Conservation (phyloP, 1,140 invertebrate species). For the Cylas formicarius region DNA sequence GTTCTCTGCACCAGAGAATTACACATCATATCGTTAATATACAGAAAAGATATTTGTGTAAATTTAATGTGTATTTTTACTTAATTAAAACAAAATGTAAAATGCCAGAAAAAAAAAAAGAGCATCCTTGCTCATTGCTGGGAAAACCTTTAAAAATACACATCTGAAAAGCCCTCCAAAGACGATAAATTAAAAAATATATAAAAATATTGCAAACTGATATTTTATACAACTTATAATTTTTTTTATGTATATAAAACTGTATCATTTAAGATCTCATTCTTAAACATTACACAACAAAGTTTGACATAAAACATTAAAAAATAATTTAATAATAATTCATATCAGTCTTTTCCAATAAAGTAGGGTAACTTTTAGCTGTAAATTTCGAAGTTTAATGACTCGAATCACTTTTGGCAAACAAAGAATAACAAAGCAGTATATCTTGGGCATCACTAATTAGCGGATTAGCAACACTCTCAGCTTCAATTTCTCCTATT, state of each 20-base stretch:
- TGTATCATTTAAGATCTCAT: slow-evolving; percentile 9
- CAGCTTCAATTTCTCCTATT: slow-evolving; percentile 3
- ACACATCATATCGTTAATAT: no score
- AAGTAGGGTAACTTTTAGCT: slow-evolving; percentile 14
- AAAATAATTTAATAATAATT: slow-evolving; percentile 14
- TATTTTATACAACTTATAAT: slow-evolving; percentile 18
- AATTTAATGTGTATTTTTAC: no score
- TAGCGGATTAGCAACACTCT: slow-evolving; percentile 14
- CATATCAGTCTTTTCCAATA: slow-evolving; percentile 16
- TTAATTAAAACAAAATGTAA: no score
- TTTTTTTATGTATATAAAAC: slow-evolving; percentile 15
- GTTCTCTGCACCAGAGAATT: no score
- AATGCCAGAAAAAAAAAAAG: no score
- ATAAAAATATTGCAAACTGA: slow-evolving; percentile 20
- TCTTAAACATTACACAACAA: slow-evolving; percentile 1
- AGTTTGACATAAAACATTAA: slow-evolving; percentile 10
- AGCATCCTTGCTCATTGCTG: no score
- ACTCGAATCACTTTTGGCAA: slow-evolving; percentile 3
- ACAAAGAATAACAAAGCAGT: slow-evolving; percentile 11
- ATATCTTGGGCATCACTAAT: slow-evolving; percentile 10
- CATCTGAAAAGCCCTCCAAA: slow-evolving; percentile 12
- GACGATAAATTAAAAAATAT: slow-evolving; percentile 16
- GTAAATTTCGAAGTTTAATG: slow-evolving; percentile 8
- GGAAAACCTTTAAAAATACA: no score
- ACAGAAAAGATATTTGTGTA: no score